Evolutionary conservation across 2,797 vertebrate genomes (phyloP).

Genomic region (Anguilla marmorata): DNA sequence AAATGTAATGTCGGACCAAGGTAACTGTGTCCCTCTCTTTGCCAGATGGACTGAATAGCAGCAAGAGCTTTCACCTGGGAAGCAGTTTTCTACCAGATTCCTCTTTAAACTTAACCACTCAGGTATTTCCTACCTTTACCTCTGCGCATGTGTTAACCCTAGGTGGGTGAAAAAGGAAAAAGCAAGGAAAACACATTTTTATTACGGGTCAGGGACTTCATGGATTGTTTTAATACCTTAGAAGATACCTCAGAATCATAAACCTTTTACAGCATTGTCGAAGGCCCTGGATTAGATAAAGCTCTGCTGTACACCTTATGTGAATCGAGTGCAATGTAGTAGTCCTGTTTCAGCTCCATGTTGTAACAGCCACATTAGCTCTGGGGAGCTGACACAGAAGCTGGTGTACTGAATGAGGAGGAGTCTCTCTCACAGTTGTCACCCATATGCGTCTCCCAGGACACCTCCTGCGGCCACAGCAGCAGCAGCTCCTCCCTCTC

Average conservation of each 20-base stretch:
- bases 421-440: neutral
- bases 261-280: neutral
- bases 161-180: neutral
- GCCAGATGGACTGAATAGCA: conserved; percentile 74
- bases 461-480: conserved; percentile 91
- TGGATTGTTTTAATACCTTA: neutral
- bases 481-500: conserved; percentile 95
- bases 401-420: neutral
- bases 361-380: neutral
- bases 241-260: neutral
- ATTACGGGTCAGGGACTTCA: neutral
- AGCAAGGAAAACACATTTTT: neutral
- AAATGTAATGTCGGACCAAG: neutral
- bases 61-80: conserved; percentile 87
- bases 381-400: neutral
- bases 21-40: conserved; percentile 42
- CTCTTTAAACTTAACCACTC: conserved; percentile 84
- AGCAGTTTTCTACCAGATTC: conserved; percentile 83
- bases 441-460: conserved; percentile 67
- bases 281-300: neutral
- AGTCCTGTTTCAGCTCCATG: neutral
- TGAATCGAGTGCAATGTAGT: too few relatives aligned
- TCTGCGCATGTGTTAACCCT: too few relatives aligned
- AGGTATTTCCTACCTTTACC: conserved; percentile 70
- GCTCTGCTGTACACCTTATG: neutral